A percentile compares a stretch with the other conserved stretches of the same genome.
Evolutionary conservation across 2,888 invertebrate species (phyloP).

Genomic region (Chaitophorus viminalis): DNA sequence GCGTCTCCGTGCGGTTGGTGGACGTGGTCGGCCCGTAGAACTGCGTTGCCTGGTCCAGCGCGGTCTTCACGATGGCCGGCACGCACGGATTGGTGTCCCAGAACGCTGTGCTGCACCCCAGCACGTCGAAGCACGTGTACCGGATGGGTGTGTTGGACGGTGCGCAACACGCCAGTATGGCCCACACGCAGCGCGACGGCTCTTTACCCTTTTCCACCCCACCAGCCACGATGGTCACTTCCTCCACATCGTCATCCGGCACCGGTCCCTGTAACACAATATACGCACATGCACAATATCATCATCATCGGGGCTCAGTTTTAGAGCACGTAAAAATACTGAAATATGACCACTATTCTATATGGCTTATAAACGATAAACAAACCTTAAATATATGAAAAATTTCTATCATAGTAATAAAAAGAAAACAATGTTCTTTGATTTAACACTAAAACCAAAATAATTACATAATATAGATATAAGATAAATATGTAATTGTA

Average conservation of each 20-base stretch:
- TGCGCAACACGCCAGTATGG: slow-evolving; percentile 79
- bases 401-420: too few relatives aligned
- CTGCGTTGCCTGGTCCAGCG: slow-evolving; percentile 68
- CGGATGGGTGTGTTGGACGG: slow-evolving; percentile 69
- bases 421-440: too few relatives aligned
- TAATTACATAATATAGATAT: too few relatives aligned
- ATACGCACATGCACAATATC: background rate
- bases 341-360: too few relatives aligned
- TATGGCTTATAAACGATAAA: too few relatives aligned
- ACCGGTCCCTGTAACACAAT: slow-evolving; percentile 34
- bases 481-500: too few relatives aligned
- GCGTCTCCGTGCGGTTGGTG: slow-evolving; percentile 60
- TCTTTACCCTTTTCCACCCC: slow-evolving; percentile 62
- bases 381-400: too few relatives aligned
- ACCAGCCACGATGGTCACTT: slow-evolving; percentile 10
- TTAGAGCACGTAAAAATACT: too few relatives aligned
- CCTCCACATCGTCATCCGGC: slow-evolving; percentile 49
- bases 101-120: slow-evolving; percentile 78
- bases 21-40: slow-evolving; percentile 64
- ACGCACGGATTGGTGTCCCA: slow-evolving; percentile 80
- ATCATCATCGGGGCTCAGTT: too few relatives aligned
- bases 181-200: slow-evolving; percentile 77
- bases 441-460: too few relatives aligned
- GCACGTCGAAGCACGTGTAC: slow-evolving; percentile 76
- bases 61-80: slow-evolving; percentile 72